These are phyloP conservation scores for Rhizomys pruinosus DNA, from an alignment of 2,113 vertebrate genomes.

Conservation along the genomic window DNA sequence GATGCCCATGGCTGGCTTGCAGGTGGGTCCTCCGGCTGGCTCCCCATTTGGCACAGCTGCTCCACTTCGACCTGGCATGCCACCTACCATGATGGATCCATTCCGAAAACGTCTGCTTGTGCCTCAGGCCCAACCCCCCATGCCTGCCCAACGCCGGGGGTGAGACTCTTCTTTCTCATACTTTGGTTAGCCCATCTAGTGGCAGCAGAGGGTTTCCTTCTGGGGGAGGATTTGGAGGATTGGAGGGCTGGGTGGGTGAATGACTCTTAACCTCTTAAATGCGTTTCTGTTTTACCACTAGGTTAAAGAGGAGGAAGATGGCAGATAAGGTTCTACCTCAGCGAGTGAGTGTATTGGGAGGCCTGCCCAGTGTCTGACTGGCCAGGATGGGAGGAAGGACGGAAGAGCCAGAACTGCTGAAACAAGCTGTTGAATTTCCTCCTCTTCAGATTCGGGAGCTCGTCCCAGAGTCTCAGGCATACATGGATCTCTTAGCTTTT, in stretches of 20 bases:
- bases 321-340: conserved; percentile 99
- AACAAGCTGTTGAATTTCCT: background rate
- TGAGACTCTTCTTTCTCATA: conserved; percentile 81
- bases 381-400: background rate
- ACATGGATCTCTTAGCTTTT: conserved; percentile 99
- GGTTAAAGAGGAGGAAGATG: conserved; percentile 98
- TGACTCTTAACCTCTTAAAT: background rate
- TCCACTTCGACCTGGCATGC: conserved; percentile 92
- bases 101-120: conserved; percentile 94
- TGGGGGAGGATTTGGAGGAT: background rate
- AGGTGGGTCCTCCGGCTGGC: conserved; percentile 90
- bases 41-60: conserved; percentile 91
- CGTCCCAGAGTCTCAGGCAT: conserved; percentile 98
- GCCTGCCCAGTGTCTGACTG: background rate
- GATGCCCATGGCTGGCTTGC: conserved; percentile 91
- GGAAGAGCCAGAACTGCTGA: background rate
- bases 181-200: background rate
- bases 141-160: conserved; percentile 92
- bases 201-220: background rate
- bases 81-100: conserved; percentile 92
- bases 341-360: conserved; percentile 89
- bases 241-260: background rate
- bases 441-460: conserved; percentile 93
- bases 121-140: conserved; percentile 90
- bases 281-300: conserved; percentile 73